Conservation (phyloP, 2,888 invertebrate genomes). For the Ophonus ardosiacus region DNA sequence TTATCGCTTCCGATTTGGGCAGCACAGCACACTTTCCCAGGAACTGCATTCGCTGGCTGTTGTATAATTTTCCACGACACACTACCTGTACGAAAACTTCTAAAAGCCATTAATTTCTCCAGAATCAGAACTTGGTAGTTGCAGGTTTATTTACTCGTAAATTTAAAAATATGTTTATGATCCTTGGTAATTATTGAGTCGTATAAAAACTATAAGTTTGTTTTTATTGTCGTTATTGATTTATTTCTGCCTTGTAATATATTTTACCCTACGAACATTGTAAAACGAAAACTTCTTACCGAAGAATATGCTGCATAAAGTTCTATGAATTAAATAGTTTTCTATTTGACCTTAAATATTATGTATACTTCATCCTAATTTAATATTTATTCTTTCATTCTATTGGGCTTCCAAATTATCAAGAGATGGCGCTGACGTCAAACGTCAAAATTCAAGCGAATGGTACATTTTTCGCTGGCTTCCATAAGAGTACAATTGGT, state of each 20-base stretch:
- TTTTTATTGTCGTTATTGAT: constrained; percentile 1
- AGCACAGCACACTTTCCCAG: constrained; percentile 18
- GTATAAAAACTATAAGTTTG: neutral
- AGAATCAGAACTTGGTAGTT: neutral
- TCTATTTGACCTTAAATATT: too few species aligned
- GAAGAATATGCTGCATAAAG: neutral
- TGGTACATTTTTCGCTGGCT: too few species aligned
- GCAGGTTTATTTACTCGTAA: neutral
- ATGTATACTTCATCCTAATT: too few species aligned
- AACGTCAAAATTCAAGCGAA: too few species aligned
- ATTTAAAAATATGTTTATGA: constrained; percentile 14
- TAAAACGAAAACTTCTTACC: neutral
- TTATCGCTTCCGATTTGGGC: constrained; percentile 42
- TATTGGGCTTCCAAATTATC: too few species aligned
- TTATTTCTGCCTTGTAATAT: neutral
- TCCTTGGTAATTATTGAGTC: neutral
- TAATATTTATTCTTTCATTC: too few species aligned
- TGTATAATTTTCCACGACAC: constrained; percentile 17
- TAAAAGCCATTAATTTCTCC: constrained; percentile 15
- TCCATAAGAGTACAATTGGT: too few species aligned
- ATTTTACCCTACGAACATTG: neutral
- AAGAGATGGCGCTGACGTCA: too few species aligned
- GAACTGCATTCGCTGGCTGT: neutral
- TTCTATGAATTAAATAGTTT: too few species aligned
- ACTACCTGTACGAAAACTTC: constrained; percentile 10